phyloP scores from a whole-genome alignment of 1,140 invertebrate genomes.

The Melipona quadrifasciata region DNA sequence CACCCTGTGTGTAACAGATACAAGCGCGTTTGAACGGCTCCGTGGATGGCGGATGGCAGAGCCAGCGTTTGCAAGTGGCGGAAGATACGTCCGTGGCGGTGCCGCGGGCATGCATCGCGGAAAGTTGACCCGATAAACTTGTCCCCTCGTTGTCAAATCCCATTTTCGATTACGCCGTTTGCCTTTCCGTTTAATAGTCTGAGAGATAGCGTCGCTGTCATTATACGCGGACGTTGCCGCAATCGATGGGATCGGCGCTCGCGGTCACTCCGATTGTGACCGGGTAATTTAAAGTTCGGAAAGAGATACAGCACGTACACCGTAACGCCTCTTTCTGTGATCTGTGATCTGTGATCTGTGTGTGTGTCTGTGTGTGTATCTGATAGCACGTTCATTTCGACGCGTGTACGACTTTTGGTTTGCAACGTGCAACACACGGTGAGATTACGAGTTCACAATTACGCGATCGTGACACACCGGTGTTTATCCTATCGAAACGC shows the following conservation, averaged over 20 bases:
- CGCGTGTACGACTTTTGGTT: too few relatives aligned
- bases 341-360: not conserved
- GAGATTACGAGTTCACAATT: too few relatives aligned
- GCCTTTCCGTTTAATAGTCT: constrained; percentile 14
- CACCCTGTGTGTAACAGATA: too few relatives aligned
- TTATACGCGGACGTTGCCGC: not conserved
- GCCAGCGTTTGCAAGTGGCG: not conserved
- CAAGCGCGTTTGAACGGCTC: too few relatives aligned
- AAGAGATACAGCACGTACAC: not conserved
- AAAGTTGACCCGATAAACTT: constrained; percentile 1
- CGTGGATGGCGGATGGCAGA: too few relatives aligned
- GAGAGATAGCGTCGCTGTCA: not conserved
- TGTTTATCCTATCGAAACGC: too few relatives aligned
- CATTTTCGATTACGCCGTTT: constrained; percentile 24
- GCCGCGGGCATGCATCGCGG: not conserved
- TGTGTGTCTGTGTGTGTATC: too few relatives aligned
- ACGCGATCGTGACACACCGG: too few relatives aligned
- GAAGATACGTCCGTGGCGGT: constrained; percentile 4
- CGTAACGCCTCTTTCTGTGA: too few relatives aligned
- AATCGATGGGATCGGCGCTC: not conserved
- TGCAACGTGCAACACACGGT: too few relatives aligned
- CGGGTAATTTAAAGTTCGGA: not conserved
- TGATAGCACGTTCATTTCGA: too few relatives aligned
- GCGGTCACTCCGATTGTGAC: not conserved
- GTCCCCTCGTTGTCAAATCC: not conserved